phyloP scores from a whole-genome alignment of 1,140 invertebrate genomes.

The Drosophila nasuta region DNA sequence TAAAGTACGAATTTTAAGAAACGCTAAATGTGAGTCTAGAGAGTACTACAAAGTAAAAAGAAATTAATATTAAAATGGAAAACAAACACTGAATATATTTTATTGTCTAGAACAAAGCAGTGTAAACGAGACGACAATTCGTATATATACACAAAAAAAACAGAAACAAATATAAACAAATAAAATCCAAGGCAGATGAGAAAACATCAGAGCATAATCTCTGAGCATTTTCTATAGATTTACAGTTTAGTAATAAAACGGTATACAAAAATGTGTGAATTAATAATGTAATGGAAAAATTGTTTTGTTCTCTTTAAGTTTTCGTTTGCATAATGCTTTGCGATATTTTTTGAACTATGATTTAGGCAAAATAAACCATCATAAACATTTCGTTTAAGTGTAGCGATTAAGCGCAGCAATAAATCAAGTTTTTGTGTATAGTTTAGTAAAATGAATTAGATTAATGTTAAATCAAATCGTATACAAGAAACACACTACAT shows the following conservation, averaged over 20 bases:
- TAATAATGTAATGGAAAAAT: constrained; percentile 29
- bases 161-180: neutral
- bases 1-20: constrained; percentile 82
- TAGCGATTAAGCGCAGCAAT: constrained; percentile 42
- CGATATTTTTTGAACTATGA: constrained; percentile 32
- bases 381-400: constrained; percentile 52
- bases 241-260: constrained; percentile 54
- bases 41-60: constrained; percentile 55
- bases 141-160: constrained; percentile 31
- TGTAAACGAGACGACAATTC: constrained; percentile 40
- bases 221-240: constrained; percentile 65
- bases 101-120: constrained; percentile 59
- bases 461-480: constrained; percentile 71
- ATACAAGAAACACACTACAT: constrained; percentile 58
- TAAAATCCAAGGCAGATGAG: neutral
- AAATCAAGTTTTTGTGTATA: constrained; percentile 64
- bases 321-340: constrained; percentile 67
- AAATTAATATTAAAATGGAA: constrained; percentile 20
- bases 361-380: constrained; percentile 7
- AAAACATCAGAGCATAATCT: constrained; percentile 31
- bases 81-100: constrained; percentile 62
- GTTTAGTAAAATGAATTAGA: constrained; percentile 79
- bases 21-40: constrained; percentile 82
- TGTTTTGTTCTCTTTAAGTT: constrained; percentile 55
- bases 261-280: constrained; percentile 40